Evolutionary conservation across 2,797 vertebrate genomes (phyloP).

Genomic region (Premnoplex brunnescens): DNA sequence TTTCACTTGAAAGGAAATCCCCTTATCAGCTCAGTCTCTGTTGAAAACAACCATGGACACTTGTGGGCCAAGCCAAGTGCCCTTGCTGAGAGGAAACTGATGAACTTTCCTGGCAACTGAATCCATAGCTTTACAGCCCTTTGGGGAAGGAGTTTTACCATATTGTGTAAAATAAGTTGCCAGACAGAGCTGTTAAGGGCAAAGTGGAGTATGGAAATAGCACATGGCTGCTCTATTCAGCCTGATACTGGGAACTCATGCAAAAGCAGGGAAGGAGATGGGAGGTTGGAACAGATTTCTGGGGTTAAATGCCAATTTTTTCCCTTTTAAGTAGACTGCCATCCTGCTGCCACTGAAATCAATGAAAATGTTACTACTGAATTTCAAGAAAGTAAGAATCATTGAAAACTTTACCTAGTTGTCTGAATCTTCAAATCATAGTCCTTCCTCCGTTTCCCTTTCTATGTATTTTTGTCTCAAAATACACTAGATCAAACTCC

Average conservation of each 20-base stretch:
- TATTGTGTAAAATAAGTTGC: slow-evolving; percentile 1
- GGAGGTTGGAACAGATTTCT: background rate
- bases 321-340: background rate
- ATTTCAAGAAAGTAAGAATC: background rate
- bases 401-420: background rate
- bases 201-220: background rate
- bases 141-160: slow-evolving; percentile 1
- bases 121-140: background rate
- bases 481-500: background rate
- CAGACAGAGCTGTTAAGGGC: background rate
- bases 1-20: slow-evolving; percentile 56
- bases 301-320: background rate
- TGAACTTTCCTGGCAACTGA: slow-evolving; percentile 1
- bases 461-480: background rate
- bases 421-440: background rate
- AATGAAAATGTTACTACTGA: background rate
- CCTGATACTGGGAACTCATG: background rate
- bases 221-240: background rate
- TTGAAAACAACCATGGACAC: slow-evolving; percentile 22
- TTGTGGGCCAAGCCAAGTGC: background rate
- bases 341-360: background rate
- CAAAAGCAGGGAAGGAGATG: background rate
- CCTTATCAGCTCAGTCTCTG: slow-evolving; percentile 59
- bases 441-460: background rate
- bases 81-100: background rate